phyloP scores from a whole-genome alignment of 2,888 invertebrate species.

The Hydroisotoma schaefferi region DNA sequence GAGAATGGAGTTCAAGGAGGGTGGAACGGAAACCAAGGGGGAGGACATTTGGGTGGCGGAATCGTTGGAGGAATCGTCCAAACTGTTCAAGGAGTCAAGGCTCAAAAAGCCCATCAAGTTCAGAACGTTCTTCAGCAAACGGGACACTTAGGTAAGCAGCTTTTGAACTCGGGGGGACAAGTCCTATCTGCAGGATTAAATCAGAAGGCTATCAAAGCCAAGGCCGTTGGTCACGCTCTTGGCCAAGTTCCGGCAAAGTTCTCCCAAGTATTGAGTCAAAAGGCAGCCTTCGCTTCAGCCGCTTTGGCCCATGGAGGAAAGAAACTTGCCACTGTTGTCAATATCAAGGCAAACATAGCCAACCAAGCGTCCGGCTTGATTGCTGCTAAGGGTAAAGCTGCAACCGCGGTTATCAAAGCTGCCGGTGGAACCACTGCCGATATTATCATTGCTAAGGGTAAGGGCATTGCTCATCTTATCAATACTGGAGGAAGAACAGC shows the following conservation, averaged over 20 bases:
- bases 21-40: neutral
- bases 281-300: conserved; percentile 3
- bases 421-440: conserved; percentile 1
- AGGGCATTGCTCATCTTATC: conserved; percentile 6
- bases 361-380: conserved; percentile 11
- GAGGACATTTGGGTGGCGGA: neutral
- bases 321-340: neutral
- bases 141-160: conserved; percentile 2
- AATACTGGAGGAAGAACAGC: conserved; percentile 1
- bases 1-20: neutral
- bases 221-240: neutral
- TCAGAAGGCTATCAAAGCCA: conserved; percentile 4
- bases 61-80: neutral
- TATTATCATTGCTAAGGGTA: conserved; percentile 7
- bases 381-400: conserved; percentile 5
- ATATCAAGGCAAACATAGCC: neutral
- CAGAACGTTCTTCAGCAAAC: neutral
- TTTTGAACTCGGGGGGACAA: neutral
- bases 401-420: conserved; percentile 6
- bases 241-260: neutral
- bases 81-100: neutral
- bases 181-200: neutral
- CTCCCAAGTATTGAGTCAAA: neutral
- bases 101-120: neutral
- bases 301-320: neutral